A percentile compares a stretch with the other conserved stretches of the same genome.
phyloP scores from a whole-genome alignment of 2,113 vertebrate species.

The Mungos mungo region DNA sequence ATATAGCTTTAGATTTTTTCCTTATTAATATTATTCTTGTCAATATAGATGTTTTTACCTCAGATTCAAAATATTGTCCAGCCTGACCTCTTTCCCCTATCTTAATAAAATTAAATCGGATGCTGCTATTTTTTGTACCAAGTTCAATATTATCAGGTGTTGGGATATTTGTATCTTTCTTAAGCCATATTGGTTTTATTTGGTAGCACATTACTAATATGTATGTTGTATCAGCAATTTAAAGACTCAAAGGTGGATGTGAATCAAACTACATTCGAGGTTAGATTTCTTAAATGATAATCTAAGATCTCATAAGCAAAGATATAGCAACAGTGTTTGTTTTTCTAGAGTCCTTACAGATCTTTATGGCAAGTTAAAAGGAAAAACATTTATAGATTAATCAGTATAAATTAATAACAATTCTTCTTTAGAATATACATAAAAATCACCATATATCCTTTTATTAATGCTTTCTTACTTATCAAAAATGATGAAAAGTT shows the following conservation, averaged over 20 bases:
- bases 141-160: not conserved
- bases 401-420: not conserved
- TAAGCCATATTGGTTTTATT: not conserved
- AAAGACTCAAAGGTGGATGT: not conserved
- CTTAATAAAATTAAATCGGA: slow-evolving; percentile 27
- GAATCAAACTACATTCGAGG: slow-evolving; percentile 8
- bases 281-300: slow-evolving; percentile 22
- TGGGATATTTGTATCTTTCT: not conserved
- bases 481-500: not conserved
- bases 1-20: not conserved
- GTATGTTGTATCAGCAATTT: not conserved
- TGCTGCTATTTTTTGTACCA: not conserved
- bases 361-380: not conserved
- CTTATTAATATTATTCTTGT: slow-evolving; percentile 29
- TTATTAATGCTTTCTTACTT: not conserved
- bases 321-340: not conserved
- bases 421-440: slow-evolving; percentile 1
- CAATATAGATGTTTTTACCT: not conserved
- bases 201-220: not conserved
- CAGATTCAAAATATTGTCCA: not conserved
- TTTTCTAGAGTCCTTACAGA: not conserved
- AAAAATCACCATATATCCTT: not conserved
- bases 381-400: not conserved
- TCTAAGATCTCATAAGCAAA: not conserved
- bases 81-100: not conserved